Base-by-base conservation (phyloP, 2,113 vertebrate species). In the Mohoua ochrocephala region DNA sequence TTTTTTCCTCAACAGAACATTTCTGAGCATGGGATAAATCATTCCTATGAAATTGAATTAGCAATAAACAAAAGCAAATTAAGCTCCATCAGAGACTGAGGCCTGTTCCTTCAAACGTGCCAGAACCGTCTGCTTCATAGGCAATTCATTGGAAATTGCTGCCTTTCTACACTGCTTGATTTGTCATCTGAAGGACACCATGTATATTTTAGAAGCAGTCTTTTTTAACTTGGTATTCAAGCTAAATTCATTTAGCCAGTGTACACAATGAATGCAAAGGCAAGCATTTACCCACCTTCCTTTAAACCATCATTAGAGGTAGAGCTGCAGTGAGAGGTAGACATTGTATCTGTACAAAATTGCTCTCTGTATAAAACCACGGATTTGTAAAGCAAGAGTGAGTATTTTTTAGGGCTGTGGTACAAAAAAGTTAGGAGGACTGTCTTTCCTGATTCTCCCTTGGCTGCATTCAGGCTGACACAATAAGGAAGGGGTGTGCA, bases 61-160 rank as follows among this genome's bases (percentile, higher is more conserved):
- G 12, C 85, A 57, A 37, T 65, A 73, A 56, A 60, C 54, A 67
- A 81, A 88, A 92, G 41, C 30, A 73, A 82, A 64, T 78, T 76
- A 60, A 59, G 39, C 5, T 69, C 13, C 15, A 35, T 69, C n/a
- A 39, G 74, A 73, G 60, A 22, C 33, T 2, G 11, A 61, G 23
- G 16, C 44, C 8, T 33, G 35, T 37, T 89, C 42, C 60, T 86
- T 88, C 50, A 15, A n/a, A 71, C 0, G 0, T 80, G 35, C 54
- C 45, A 87, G 52, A 89, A 33, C 37, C 73, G 41, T 47, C 73
- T 87, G n/a, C 49, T 79, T 28, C 56, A 21, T 28, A 84, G 45
- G 69, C 71, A 71, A 42, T 85, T 82, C 3, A 6, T 5, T 60
- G 61, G 73, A 90, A 83, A 75, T 28, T 49, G n/a, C 70, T 90